Evolutionary conservation across 2,888 invertebrate genomes (phyloP).

Genomic region (Norana najaformis): DNA sequence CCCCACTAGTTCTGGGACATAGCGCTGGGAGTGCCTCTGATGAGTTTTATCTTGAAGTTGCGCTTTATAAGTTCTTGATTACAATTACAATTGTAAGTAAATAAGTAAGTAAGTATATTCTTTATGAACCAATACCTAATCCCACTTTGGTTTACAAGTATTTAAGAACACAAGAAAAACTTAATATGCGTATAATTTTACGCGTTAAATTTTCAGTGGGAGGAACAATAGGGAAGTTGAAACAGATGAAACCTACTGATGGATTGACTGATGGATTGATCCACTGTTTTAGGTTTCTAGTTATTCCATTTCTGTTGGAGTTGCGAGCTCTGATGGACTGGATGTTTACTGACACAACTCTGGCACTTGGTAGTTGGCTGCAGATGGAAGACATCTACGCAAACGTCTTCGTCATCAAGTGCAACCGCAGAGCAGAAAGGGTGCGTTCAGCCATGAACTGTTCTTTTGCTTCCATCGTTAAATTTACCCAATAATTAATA

Average conservation of each 20-base stretch:
- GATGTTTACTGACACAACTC: conserved; percentile 99
- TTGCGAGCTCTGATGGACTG: conserved; percentile 96
- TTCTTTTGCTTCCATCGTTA: not conserved
- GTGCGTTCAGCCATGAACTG: conserved; percentile 22
- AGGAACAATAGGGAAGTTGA: conserved; percentile 52
- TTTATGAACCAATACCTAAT: too few species aligned
- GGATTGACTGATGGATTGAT: not conserved
- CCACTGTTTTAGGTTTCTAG: conserved; percentile 78
- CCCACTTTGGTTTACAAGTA: too few species aligned
- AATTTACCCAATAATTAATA: too few species aligned
- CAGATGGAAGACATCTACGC: conserved; percentile 99
- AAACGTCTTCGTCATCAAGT: conserved; percentile 85
- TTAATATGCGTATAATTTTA: too few species aligned
- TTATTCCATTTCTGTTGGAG: conserved; percentile 94
- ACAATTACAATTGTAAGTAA: too few species aligned
- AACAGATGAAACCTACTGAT: too few species aligned
- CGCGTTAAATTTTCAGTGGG: conserved; percentile 90
- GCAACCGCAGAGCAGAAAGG: conserved; percentile 40
- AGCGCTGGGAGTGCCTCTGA: too few species aligned
- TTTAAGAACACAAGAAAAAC: too few species aligned
- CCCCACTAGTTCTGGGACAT: too few species aligned
- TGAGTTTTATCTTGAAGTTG: too few species aligned
- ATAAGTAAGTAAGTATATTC: too few species aligned
- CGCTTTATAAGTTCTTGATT: too few species aligned
- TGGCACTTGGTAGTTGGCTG: conserved; percentile 97